phyloP scores from a whole-genome alignment of 2,113 vertebrate species.

The Otus sunia region DNA sequence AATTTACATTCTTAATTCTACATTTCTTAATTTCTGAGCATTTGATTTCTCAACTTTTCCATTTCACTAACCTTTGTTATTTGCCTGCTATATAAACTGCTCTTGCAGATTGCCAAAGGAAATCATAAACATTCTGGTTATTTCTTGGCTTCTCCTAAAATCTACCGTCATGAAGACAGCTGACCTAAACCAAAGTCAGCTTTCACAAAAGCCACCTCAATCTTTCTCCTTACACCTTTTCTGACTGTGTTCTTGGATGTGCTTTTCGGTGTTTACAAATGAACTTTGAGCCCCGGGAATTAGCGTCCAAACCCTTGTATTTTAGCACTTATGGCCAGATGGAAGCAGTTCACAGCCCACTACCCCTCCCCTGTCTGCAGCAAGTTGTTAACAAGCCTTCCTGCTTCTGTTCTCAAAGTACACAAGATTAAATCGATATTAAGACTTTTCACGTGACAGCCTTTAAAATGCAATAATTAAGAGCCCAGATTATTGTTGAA shows the following conservation, averaged over 20 bases:
- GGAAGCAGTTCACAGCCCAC: background rate
- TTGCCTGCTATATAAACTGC: background rate
- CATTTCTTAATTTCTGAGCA: background rate
- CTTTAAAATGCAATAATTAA: background rate
- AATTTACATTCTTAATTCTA: background rate
- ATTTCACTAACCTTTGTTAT: background rate
- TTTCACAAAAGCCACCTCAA: background rate
- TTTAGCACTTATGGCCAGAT: background rate
- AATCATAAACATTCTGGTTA: background rate
- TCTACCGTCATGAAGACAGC: background rate
- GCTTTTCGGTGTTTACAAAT: background rate
- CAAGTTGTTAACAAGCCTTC: background rate
- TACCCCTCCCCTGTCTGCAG: background rate
- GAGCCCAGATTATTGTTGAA: background rate
- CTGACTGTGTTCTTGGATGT: background rate
- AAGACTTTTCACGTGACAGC: background rate
- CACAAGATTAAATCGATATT: background rate
- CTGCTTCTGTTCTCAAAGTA: background rate
- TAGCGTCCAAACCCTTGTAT: background rate
- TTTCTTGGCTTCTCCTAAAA: background rate
- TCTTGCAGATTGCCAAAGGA: background rate
- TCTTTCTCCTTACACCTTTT: background rate
- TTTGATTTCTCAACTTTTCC: constrained; percentile 2
- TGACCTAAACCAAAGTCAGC: background rate
- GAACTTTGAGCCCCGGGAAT: background rate